Conservation (phyloP, 2,888 invertebrate species). For the Noctua janthe region DNA sequence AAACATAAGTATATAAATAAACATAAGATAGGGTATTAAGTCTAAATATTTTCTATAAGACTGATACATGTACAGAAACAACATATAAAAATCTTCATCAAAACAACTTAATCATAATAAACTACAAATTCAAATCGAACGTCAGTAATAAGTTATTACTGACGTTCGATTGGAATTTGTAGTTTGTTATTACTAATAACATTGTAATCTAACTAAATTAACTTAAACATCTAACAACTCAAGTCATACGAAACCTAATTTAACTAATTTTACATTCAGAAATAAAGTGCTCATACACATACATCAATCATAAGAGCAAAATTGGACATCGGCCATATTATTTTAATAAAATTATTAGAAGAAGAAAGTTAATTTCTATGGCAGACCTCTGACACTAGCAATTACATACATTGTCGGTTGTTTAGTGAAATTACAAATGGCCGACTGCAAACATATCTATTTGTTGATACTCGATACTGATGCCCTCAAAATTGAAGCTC, state of each 20-base stretch:
- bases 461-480: conserved; percentile 48
- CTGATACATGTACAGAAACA: not conserved
- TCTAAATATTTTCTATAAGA: not conserved
- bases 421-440: conserved; percentile 72
- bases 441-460: conserved; percentile 71
- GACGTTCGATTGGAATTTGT: too few relatives aligned
- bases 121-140: conserved; percentile 28
- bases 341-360: conserved; percentile 68
- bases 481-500: conserved; percentile 56
- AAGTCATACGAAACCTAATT: conserved; percentile 36
- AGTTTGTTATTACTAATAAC: conserved; percentile 5
- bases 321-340: conserved; percentile 61
- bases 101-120: conserved; percentile 30
- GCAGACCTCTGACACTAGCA: conserved; percentile 79
- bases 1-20: not conserved
- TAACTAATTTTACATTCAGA: conserved; percentile 43
- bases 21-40: not conserved
- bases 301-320: conserved; percentile 70
- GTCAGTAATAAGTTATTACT: conserved; percentile 10
- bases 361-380: conserved; percentile 68
- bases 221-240: conserved; percentile 31
- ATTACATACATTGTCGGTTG: conserved; percentile 79
- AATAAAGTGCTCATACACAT: conserved; percentile 12
- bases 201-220: conserved; percentile 38
- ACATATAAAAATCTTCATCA: conserved; percentile 14